Base-by-base conservation (phyloP, 35 echinoderm and acorn worm genomes). In the Acanthaster planci region DNA sequence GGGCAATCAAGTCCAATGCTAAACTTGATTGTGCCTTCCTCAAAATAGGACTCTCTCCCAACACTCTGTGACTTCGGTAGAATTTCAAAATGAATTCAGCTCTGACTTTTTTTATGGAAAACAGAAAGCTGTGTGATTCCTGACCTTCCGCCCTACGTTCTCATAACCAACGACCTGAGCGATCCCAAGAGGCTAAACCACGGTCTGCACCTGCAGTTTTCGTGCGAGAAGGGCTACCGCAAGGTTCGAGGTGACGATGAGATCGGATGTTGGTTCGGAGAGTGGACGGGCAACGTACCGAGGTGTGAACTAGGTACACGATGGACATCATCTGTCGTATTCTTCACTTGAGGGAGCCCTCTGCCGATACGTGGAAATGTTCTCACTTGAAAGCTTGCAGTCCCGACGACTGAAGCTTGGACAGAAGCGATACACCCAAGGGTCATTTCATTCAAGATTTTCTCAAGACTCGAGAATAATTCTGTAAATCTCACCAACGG, bases 191-290 rank as follows among this genome's bases (percentile, higher is more conserved):
- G 53, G 19, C 0, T 50, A n/a, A 23, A 18, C 27, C 79, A 81
- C 47, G 79, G 51, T 18, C 4, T 19, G 19, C 51, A 52, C 21
- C 39, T 81, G 8, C 40, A 53, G 27, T 81, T 81, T 47, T 16
- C 23, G 18, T 81, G 79, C 26, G 51, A 52, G 51, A 44, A 44
- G 29, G 79, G 79, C 39, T 81, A 81, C 47, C 39, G 79, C 7
- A 44, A 51, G 79, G 79, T 30, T 52, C 39, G 30, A 14, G 79
- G 79, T 52, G 39, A 52, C 40, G 42, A 12, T 40, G 53, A 89
- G 87, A 75, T 80, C 17, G 37, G 56, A 0, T 97, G 94, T 76
- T 89, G 83, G 86, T 97, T 86, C 34, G 94, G 94, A 18, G 82
- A 92, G 32, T 97, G 94, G 94, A 30, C 82, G 1, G 29, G 40